phyloP scores from a whole-genome alignment of 2,113 vertebrate species.

The Eclectus roratus region DNA sequence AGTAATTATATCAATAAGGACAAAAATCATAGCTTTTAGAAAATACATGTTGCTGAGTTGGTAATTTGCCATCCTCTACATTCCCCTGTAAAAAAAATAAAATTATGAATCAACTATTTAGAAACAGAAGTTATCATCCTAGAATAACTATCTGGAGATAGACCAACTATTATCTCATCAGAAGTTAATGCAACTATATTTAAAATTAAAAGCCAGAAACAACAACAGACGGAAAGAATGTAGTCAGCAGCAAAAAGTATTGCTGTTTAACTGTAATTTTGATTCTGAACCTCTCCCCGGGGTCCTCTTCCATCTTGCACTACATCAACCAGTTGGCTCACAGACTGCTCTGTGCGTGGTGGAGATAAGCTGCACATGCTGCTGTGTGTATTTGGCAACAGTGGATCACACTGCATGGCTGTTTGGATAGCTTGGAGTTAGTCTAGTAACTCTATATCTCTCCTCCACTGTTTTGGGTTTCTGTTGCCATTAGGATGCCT shows the following conservation, averaged over 20 bases:
- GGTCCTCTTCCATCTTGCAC: neutral
- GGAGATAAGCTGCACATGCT: neutral
- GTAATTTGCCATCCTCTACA: neutral
- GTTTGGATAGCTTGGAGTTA: neutral
- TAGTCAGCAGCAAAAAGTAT: neutral
- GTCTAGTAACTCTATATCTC: neutral
- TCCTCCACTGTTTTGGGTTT: neutral
- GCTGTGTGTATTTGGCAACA: neutral
- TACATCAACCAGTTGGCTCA: neutral
- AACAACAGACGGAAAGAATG: conserved; percentile 19
- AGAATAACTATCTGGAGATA: conserved; percentile 34
- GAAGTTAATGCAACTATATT: conserved; percentile 25
- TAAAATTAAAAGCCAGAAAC: conserved; percentile 56
- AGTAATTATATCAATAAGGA: neutral
- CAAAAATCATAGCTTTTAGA: neutral
- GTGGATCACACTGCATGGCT: neutral
- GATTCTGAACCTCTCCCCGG: conserved; percentile 4
- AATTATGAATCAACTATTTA: conserved; percentile 28
- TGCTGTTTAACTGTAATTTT: conserved; percentile 21
- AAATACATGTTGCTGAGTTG: conserved; percentile 3
- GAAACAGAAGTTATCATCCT: conserved; percentile 33
- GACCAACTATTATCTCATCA: conserved; percentile 43
- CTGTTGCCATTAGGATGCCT: neutral
- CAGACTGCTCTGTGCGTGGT: neutral
- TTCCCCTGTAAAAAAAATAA: conserved; percentile 34